A percentile compares a stretch with the other conserved stretches of the same genome.
Conservation (phyloP, 1,140 invertebrate genomes). For the Dufourea novaeangliae region DNA sequence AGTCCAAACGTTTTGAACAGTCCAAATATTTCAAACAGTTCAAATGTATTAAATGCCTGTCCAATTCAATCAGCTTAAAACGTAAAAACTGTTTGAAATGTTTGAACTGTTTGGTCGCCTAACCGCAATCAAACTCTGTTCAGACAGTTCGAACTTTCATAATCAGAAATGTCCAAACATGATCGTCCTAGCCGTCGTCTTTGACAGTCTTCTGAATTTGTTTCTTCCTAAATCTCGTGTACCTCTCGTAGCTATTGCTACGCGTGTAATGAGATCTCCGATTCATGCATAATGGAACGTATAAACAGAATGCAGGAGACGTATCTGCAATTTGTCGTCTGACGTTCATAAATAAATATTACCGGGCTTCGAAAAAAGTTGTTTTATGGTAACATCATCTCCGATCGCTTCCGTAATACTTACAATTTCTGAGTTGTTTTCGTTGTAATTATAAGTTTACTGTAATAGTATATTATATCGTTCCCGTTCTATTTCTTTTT, state of each 20-base stretch:
- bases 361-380: neutral
- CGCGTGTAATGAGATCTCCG: neutral
- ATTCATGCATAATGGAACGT: constrained; percentile 5
- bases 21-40: too few relatives aligned
- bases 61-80: too few relatives aligned
- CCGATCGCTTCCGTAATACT: neutral
- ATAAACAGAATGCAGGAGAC: neutral
- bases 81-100: too few relatives aligned
- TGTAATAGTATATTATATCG: too few relatives aligned
- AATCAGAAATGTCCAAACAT: neutral
- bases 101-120: too few relatives aligned
- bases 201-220: too few relatives aligned
- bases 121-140: too few relatives aligned
- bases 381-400: neutral
- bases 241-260: neutral
- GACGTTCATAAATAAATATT: neutral
- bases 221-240: neutral
- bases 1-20: too few relatives aligned
- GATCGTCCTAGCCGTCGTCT: neutral
- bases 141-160: too few relatives aligned
- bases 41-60: too few relatives aligned
- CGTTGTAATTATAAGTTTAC: too few relatives aligned
- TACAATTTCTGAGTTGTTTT: neutral
- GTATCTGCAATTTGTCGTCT: neutral
- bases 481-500: too few relatives aligned